These are phyloP conservation scores for Prunella fulvescens DNA, from an alignment of 2,113 vertebrate species.

Conservation along the genomic window DNA sequence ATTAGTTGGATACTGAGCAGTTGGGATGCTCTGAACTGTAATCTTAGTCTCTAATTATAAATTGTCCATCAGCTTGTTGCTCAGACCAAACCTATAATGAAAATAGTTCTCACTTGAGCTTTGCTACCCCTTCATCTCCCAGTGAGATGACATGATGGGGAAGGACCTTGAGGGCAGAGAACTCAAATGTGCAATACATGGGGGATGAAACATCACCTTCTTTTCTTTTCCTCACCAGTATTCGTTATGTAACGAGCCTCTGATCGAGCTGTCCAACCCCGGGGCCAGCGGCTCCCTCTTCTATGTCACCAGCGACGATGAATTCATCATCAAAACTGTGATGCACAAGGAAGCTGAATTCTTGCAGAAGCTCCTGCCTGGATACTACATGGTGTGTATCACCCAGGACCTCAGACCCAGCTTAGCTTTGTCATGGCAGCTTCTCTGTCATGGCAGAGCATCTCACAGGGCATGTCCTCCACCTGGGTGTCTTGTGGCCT, in stretches of 20 bases:
- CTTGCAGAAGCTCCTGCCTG: slow-evolving; percentile 95
- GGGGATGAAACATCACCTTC: not conserved
- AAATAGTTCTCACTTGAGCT: not conserved
- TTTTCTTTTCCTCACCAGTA: slow-evolving; percentile 75
- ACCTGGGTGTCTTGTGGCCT: not conserved
- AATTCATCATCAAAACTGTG: slow-evolving; percentile 99
- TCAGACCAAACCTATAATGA: not conserved
- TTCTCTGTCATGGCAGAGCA: not conserved
- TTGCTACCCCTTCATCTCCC: not conserved
- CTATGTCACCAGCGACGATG: slow-evolving; percentile 95
- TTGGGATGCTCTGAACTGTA: slow-evolving; percentile 4
- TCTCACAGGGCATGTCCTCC: not conserved
- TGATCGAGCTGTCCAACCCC: slow-evolving; percentile 96
- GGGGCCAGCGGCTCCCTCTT: slow-evolving; percentile 97
- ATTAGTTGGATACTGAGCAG: slow-evolving; percentile 5
- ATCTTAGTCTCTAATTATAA: not conserved
- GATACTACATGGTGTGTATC: slow-evolving; percentile 94
- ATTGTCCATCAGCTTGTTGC: not conserved
- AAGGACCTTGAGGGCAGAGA: not conserved
- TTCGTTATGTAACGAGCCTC: slow-evolving; percentile 93
- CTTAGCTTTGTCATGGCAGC: not conserved
- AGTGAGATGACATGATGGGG: not conserved
- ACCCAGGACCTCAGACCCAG: fast-evolving
- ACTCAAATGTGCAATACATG: not conserved
- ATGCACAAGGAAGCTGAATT: slow-evolving; percentile 99